phyloP scores from a whole-genome alignment of 2,113 vertebrate species.

The Burhinus bistriatus region DNA sequence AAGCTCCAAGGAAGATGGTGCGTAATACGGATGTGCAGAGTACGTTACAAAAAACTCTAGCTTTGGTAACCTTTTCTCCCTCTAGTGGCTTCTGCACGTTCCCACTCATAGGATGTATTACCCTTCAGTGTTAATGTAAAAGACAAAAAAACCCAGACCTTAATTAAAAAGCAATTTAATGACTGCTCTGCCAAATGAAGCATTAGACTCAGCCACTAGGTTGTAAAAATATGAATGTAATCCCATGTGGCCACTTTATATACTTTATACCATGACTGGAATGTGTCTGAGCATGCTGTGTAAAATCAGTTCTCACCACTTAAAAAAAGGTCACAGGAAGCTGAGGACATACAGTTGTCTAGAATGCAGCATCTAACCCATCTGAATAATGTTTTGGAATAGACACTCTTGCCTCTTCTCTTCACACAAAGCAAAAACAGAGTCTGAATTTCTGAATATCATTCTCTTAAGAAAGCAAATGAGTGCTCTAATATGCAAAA shows the following conservation, averaged over 20 bases:
- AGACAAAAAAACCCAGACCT: background rate
- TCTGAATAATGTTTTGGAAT: background rate
- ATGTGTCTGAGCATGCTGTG: background rate
- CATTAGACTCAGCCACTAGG: background rate
- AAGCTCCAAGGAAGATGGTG: background rate
- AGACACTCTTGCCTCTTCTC: background rate
- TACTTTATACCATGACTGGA: background rate
- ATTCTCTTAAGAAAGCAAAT: background rate
- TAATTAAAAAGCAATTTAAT: constrained; percentile 1
- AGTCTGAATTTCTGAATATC: background rate
- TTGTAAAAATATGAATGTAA: background rate
- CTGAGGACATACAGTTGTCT: background rate
- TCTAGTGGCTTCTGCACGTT: background rate
- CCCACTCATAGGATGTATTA: background rate
- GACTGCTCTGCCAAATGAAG: background rate
- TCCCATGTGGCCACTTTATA: background rate
- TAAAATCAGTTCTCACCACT: background rate
- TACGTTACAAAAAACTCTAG: background rate
- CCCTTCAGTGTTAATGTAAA: background rate
- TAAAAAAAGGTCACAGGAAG: background rate
- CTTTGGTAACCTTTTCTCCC: background rate
- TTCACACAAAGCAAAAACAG: background rate
- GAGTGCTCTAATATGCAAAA: background rate
- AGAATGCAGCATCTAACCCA: background rate
- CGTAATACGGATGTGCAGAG: background rate